A percentile compares a stretch with the other conserved stretches of the same genome.
Evolutionary conservation across 2,888 invertebrate species (phyloP).

Genomic region (Petrolisthes manimaculis): DNA sequence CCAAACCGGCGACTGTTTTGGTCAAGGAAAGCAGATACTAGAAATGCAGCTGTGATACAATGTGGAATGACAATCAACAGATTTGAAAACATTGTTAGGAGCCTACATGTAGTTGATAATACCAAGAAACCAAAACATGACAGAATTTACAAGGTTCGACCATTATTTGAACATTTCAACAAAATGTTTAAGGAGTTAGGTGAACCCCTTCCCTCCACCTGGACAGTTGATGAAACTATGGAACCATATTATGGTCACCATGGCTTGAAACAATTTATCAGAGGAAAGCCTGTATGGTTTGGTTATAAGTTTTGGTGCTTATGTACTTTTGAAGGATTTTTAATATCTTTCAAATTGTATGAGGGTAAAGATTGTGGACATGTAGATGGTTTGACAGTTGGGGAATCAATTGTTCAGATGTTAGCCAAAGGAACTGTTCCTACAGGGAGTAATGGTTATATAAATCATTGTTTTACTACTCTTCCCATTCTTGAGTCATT

Average conservation of each 20-base stretch:
- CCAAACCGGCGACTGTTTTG: slow-evolving; percentile 28
- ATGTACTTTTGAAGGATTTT: not conserved
- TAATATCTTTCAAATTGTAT: slow-evolving; percentile 20
- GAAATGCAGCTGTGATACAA: slow-evolving; percentile 5
- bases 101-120: too few relatives aligned
- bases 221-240: slow-evolving; percentile 64
- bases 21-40: slow-evolving; percentile 22
- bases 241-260: slow-evolving; percentile 39
- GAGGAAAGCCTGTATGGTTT: slow-evolving; percentile 67
- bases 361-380: slow-evolving; percentile 16
- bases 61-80: slow-evolving; percentile 27
- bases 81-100: slow-evolving; percentile 5
- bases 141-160: not conserved
- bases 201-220: slow-evolving; percentile 4
- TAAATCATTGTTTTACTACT: slow-evolving; percentile 15
- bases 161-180: too few relatives aligned
- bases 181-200: not conserved
- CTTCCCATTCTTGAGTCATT: slow-evolving; percentile 11
- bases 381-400: slow-evolving; percentile 19
- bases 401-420: slow-evolving; percentile 27
- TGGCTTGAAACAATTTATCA: slow-evolving; percentile 66
- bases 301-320: slow-evolving; percentile 66
- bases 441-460: slow-evolving; percentile 18
- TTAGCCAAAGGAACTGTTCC: slow-evolving; percentile 13
- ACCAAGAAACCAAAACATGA: not conserved